These are phyloP conservation scores for Drosophila murphyi DNA, from an alignment of 1,140 invertebrate species.

Conservation along the genomic window DNA sequence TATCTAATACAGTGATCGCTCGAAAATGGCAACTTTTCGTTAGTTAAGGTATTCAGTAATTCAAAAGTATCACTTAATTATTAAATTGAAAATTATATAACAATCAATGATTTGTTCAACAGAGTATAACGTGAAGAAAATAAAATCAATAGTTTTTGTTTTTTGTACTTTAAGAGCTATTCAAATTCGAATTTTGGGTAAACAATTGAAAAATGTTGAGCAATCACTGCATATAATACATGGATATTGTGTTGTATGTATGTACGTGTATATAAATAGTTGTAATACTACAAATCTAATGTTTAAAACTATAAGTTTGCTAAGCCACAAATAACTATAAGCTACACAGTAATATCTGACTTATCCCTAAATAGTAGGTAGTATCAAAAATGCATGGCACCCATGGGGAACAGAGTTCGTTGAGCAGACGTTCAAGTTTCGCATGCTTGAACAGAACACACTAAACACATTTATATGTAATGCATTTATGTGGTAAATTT, in stretches of 20 bases:
- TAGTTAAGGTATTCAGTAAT: not conserved
- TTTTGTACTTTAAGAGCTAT: too few species aligned
- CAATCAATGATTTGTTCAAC: too few species aligned
- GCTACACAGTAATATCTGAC: slow-evolving; percentile 28
- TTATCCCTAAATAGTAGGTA: slow-evolving; percentile 54
- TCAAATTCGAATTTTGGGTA: too few species aligned
- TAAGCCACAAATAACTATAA: slow-evolving; percentile 72
- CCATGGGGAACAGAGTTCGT: slow-evolving; percentile 80
- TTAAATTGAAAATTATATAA: too few species aligned
- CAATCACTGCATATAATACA: not conserved
- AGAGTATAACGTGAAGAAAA: too few species aligned
- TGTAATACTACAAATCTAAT: slow-evolving; percentile 61
- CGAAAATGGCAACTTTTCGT: not conserved
- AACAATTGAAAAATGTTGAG: not conserved
- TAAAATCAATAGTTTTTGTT: too few species aligned
- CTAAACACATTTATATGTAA: slow-evolving; percentile 1
- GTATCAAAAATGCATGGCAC: slow-evolving; percentile 82
- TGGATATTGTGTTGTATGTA: slow-evolving; percentile 1
- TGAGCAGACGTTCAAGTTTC: slow-evolving; percentile 54
- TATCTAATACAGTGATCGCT: not conserved
- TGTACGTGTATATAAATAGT: slow-evolving; percentile 50
- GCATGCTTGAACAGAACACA: slow-evolving; percentile 38
- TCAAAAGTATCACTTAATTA: too few species aligned
- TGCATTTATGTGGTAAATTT: not conserved
- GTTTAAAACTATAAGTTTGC: slow-evolving; percentile 83